These are phyloP conservation scores for Sebastes diaconus DNA, from an alignment of 2,797 vertebrate species.

Conservation along the genomic window DNA sequence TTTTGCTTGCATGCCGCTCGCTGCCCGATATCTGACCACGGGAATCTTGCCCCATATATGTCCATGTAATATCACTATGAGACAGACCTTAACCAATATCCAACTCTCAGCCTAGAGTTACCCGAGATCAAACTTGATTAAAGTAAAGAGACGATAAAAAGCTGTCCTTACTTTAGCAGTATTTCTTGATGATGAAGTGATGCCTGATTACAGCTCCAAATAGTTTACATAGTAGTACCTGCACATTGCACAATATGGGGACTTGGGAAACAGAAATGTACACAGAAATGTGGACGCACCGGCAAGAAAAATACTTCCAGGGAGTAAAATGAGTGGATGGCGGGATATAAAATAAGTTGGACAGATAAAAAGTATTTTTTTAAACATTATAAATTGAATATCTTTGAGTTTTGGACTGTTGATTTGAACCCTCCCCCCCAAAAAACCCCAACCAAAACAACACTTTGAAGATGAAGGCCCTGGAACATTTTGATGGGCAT, in stretches of 20 bases:
- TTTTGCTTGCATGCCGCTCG: background rate
- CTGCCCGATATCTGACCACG: background rate
- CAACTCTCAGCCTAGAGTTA: background rate
- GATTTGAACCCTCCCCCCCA: no score
- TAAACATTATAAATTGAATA: background rate
- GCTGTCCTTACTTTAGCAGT: background rate
- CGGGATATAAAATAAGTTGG: constrained; percentile 59
- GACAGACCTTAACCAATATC: no score
- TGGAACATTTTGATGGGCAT: background rate
- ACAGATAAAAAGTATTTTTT: constrained; percentile 61
- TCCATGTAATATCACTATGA: background rate
- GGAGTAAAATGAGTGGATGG: constrained; percentile 44
- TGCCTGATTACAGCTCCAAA: background rate
- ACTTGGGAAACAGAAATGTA: constrained; percentile 43
- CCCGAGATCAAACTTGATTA: background rate
- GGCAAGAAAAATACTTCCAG: constrained; percentile 30
- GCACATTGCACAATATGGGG: constrained; percentile 17
- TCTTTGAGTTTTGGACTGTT: background rate
- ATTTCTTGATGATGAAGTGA: background rate
- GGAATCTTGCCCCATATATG: background rate
- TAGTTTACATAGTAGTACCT: background rate
- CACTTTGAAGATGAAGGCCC: background rate
- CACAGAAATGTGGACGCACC: constrained; percentile 30
- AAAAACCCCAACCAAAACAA: no score
- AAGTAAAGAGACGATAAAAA: background rate